Conservation (phyloP, 1,140 invertebrate species). For the Eupristina koningsbergeri region DNA sequence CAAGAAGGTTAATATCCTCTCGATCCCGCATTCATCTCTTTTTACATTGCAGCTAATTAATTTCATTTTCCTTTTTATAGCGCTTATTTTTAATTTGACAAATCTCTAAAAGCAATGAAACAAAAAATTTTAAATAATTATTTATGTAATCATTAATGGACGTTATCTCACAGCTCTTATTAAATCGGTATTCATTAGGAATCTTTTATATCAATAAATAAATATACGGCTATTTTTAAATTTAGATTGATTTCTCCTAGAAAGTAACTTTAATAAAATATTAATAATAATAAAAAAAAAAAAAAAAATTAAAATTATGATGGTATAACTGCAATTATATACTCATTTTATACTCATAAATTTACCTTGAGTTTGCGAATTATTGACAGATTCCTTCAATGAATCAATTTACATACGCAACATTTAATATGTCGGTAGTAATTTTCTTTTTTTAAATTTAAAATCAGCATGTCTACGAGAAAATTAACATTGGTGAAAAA, state of each 20-base stretch:
- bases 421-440: neutral
- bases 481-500: neutral
- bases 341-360: neutral
- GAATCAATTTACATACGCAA: neutral
- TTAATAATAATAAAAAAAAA: too few species aligned
- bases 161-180: too few species aligned
- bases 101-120: neutral
- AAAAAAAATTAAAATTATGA: too few species aligned
- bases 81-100: neutral
- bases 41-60: neutral
- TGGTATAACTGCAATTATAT: too few species aligned
- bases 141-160: neutral
- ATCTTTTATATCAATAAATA: too few species aligned
- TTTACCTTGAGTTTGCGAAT: neutral
- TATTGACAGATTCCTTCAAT: neutral
- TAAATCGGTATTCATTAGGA: too few species aligned
- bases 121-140: neutral
- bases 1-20: slow-evolving; percentile 66
- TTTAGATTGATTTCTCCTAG: too few species aligned
- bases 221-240: too few species aligned
- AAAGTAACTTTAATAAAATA: too few species aligned
- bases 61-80: neutral
- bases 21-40: neutral
- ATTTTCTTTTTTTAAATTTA: neutral
- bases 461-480: too few species aligned